Base-by-base conservation (phyloP, 2,888 invertebrate genomes). In the Clostera curtula region DNA sequence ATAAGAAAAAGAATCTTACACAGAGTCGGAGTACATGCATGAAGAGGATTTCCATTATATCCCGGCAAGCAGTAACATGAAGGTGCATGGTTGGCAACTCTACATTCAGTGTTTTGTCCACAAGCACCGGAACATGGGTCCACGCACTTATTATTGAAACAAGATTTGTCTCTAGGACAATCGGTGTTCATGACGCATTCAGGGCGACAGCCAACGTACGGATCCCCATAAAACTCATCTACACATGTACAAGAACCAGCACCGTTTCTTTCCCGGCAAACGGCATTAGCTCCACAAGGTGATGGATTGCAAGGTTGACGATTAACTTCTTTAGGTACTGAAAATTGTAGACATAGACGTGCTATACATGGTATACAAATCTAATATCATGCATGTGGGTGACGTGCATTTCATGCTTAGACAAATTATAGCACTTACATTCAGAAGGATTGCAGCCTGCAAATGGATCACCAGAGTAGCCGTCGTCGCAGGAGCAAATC, bases 381-480 rank as follows among this genome's bases (percentile, higher is more conserved):
- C 27, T 33, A 27, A 34, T 38, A 27, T 28, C 23, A 30, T 29
- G 15, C 22, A 32, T 21, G 27, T 30, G 26, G 12, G 24, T 21
- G 27, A 36, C 25, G 11, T 26, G 12, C 12, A 19, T 15, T 19
- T 16, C 29, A 27, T 26, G 24, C 22, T 11, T 11, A 12, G 11
- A 12, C 8, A 12, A 18, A 12, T 3, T 16, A 27, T 6, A 17
- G 31, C 31, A 56, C 87, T 75, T 84, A 88, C 88, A 77, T 80
- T 86, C 77, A 16, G 76, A 66, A 24, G 79, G 86, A 54, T 85
- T 88, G 55, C 93, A 93, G 29, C 91, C 91, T 19, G 89, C 87
- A 59, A 92, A 92, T 12, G 93, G 92, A 85, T 93, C 92, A 12
- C 93, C 93, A 51, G 90, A 89, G 55, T 85, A 92, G n/a, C 90